Evolutionary conservation across 2,888 invertebrate genomes (phyloP).

Genomic region (Drosophila diplacantha): DNA sequence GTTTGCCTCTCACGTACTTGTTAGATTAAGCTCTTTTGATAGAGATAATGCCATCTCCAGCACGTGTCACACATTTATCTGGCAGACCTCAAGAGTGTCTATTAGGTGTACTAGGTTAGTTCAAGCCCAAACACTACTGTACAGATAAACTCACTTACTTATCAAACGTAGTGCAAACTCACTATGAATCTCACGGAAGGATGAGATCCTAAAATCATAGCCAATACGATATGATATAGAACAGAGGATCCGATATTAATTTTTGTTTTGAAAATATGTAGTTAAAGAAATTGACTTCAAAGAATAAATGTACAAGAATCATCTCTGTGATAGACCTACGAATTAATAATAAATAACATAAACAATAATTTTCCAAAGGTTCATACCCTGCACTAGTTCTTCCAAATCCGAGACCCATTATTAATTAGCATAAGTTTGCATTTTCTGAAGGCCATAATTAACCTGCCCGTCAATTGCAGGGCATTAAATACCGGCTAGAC

Average conservation of each 20-base stretch:
- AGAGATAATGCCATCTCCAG: conserved; percentile 29
- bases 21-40: conserved; percentile 32
- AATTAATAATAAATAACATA: no score
- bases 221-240: no score
- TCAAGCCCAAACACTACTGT: conserved; percentile 16
- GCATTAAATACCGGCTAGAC: conserved; percentile 4
- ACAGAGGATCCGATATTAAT: not conserved
- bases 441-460: not conserved
- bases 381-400: no score
- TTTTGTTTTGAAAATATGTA: not conserved
- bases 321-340: no score
- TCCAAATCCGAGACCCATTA: not conserved
- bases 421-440: not conserved
- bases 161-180: not conserved
- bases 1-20: conserved; percentile 26
- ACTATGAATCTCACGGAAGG: not conserved
- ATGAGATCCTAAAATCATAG: not conserved
- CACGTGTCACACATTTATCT: conserved; percentile 31
- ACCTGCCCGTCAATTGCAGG: not conserved
- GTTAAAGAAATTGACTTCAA: not conserved
- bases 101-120: conserved; percentile 35
- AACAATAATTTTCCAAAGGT: no score
- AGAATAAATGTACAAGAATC: not conserved
- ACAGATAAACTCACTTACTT: conserved; percentile 14
- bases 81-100: conserved; percentile 14